Evolutionary conservation across 2,113 vertebrate genomes (phyloP).

Genomic region (Neopipo cinnamomea): DNA sequence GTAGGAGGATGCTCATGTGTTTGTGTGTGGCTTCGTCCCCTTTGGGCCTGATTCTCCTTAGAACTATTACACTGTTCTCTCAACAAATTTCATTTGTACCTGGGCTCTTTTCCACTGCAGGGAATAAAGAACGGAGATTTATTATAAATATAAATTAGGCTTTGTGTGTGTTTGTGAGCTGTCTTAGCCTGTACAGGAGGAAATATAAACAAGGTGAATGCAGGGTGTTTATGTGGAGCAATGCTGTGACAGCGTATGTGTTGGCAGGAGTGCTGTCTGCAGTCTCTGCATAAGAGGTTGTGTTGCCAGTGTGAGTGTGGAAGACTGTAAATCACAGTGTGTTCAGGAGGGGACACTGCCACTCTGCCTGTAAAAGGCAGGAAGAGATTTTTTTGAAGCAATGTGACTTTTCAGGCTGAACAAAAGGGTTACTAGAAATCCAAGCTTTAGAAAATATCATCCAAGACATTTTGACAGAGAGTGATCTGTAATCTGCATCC

Average conservation of each 20-base stretch:
- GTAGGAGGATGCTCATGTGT: background rate
- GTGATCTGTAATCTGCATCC: background rate
- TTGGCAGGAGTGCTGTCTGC: conserved; percentile 32
- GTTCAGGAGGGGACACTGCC: conserved; percentile 37
- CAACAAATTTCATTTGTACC: background rate
- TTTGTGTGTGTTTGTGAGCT: conserved; percentile 6
- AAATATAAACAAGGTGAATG: conserved; percentile 34
- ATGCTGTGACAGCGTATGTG: background rate
- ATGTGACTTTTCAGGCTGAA: background rate
- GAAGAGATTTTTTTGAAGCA: background rate
- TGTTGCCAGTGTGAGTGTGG: background rate
- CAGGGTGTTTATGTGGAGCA: background rate
- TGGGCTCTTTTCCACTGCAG: background rate
- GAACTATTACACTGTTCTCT: background rate
- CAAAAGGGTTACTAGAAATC: background rate
- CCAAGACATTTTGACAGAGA: background rate
- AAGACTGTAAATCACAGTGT: conserved; percentile 39
- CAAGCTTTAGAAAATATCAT: background rate
- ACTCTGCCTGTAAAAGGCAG: conserved; percentile 31
- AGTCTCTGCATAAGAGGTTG: background rate
- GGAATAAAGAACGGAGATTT: background rate
- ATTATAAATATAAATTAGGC: conserved; percentile 49
- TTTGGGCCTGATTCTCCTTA: background rate
- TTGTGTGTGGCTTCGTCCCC: background rate
- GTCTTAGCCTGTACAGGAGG: background rate